Conservation (phyloP, 1,140 invertebrate genomes). For the Palaemon carinicauda region DNA sequence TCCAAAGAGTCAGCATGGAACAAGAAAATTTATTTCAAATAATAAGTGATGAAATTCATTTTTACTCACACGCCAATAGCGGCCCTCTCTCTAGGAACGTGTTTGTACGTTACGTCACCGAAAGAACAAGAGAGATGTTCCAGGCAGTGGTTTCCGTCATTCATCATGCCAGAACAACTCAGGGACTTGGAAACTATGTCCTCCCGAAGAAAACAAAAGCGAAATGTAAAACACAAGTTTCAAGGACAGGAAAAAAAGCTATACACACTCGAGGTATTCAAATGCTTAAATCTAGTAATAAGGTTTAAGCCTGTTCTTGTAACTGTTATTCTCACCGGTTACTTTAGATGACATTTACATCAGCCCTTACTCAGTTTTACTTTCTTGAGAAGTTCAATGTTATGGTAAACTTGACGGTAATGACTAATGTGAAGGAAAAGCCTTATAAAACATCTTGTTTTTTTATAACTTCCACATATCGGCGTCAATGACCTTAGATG, state of each 20-base stretch:
- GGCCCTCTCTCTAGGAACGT: background rate
- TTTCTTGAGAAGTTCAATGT: too few relatives aligned
- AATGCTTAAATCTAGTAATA: too few relatives aligned
- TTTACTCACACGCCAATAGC: slow-evolving; percentile 2
- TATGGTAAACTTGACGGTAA: too few relatives aligned
- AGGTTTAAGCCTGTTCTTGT: background rate
- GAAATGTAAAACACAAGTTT: background rate
- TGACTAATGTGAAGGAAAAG: too few relatives aligned
- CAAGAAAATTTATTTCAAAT: background rate
- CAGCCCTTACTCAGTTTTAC: too few relatives aligned
- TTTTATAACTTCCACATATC: too few relatives aligned
- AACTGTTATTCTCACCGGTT: background rate
- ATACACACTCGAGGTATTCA: too few relatives aligned
- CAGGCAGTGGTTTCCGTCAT: slow-evolving; percentile 10
- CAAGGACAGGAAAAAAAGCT: background rate
- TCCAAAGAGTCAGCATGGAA: background rate
- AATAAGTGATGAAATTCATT: background rate
- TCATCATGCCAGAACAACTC: background rate
- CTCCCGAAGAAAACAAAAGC: background rate
- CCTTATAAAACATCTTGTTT: too few relatives aligned
- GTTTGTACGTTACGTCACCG: background rate
- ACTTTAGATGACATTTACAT: too few relatives aligned
- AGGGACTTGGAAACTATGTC: slow-evolving; percentile 23
- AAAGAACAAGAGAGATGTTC: slow-evolving; percentile 24
- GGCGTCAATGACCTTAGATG: too few relatives aligned